Evolutionary conservation across 1,140 invertebrate genomes (phyloP).

Genomic region (Drosophila parvula): DNA sequence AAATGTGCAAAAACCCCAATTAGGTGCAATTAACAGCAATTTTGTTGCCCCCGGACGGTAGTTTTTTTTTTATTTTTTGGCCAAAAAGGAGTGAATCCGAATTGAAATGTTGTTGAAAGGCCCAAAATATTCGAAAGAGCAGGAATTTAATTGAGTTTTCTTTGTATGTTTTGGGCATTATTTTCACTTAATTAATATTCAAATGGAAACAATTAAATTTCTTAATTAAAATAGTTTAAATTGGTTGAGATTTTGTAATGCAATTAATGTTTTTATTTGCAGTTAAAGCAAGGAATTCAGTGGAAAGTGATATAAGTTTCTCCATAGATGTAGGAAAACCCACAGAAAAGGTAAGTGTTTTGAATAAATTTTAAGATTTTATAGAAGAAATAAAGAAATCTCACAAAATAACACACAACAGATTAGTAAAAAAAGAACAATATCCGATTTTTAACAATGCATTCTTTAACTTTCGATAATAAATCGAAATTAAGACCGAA

Average conservation of each 20-base stretch:
- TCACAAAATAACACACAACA: not conserved
- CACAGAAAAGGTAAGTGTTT: not conserved
- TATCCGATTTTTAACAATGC: not conserved
- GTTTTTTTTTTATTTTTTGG: too few species aligned
- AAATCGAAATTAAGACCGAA: slow-evolving; percentile 4
- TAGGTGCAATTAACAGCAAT: slow-evolving; percentile 76
- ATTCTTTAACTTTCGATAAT: not conserved
- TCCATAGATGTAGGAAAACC: too few species aligned
- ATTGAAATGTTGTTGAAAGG: slow-evolving; percentile 28
- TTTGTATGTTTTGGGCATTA: not conserved
- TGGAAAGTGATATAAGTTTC: too few species aligned
- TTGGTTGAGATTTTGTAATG: not conserved
- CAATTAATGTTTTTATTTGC: too few species aligned
- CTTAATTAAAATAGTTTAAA: not conserved
- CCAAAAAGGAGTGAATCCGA: slow-evolving; percentile 32
- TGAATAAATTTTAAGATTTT: not conserved
- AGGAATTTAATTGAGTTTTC: slow-evolving; percentile 14
- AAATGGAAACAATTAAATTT: not conserved
- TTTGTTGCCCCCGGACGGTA: slow-evolving; percentile 31
- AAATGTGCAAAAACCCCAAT: slow-evolving; percentile 75
- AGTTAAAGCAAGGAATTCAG: not conserved
- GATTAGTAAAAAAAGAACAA: not conserved
- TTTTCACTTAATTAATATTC: slow-evolving; percentile 22
- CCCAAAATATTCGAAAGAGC: not conserved
- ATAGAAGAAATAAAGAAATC: not conserved